phyloP scores from a whole-genome alignment of 2,888 invertebrate genomes.

The Tholera decimalis region DNA sequence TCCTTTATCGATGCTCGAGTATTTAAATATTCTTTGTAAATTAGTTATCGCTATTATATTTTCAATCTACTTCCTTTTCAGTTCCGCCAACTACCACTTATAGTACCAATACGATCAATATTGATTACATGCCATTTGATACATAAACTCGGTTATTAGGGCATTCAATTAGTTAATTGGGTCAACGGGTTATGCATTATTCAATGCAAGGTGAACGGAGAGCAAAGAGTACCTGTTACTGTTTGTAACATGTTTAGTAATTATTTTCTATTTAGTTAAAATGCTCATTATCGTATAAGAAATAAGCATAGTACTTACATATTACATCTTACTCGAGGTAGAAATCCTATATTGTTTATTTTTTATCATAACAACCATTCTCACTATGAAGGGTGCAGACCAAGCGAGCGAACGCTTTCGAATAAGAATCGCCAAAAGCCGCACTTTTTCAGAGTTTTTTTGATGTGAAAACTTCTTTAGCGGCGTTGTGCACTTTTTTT shows the following conservation, averaged over 20 bases:
- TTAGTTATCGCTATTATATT: too few relatives aligned
- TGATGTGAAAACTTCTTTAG: too few relatives aligned
- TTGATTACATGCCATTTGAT: too few relatives aligned
- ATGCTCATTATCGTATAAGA: too few relatives aligned
- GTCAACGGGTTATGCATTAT: conserved; percentile 11
- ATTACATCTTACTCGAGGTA: too few relatives aligned
- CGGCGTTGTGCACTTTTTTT: too few relatives aligned
- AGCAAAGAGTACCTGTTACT: too few relatives aligned
- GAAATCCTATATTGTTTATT: background rate
- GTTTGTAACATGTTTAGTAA: background rate
- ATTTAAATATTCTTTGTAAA: too few relatives aligned
- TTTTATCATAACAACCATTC: background rate
- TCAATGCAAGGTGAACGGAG: background rate
- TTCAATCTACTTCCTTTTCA: too few relatives aligned
- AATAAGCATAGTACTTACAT: background rate
- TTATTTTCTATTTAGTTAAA: background rate
- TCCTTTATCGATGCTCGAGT: too few relatives aligned
- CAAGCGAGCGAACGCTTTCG: background rate
- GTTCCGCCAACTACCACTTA: background rate
- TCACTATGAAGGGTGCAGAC: background rate
- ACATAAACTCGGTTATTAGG: conserved; percentile 7
- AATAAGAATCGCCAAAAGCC: too few relatives aligned
- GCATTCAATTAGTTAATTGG: conserved; percentile 31
- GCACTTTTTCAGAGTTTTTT: too few relatives aligned
- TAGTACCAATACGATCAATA: conserved; percentile 1